Percentiles rank a stretch among this genome's conserved stretches.
These are phyloP conservation scores for Latrodectus geometricus DNA, from an alignment of 1,140 invertebrate genomes.

Conservation along the genomic window DNA sequence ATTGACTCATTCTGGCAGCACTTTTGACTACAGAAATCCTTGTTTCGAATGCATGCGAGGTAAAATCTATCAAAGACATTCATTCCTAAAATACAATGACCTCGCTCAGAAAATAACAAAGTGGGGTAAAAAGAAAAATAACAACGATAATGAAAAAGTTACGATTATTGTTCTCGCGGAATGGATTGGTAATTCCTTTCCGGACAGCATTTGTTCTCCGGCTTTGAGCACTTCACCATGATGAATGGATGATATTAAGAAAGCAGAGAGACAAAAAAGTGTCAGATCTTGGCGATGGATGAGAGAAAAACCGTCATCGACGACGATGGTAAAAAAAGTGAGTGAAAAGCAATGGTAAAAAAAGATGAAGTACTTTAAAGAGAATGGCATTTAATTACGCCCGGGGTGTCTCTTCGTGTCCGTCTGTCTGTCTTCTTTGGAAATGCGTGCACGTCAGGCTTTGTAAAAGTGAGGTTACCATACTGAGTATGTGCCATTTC, in stretches of 20 bases:
- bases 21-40: too few species aligned
- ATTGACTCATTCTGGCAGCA: too few species aligned
- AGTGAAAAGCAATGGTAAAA: background rate
- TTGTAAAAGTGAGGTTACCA: conserved; percentile 47
- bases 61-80: too few species aligned
- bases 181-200: background rate
- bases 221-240: conserved; percentile 1
- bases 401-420: conserved; percentile 55
- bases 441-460: conserved; percentile 37
- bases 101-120: too few species aligned
- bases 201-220: background rate
- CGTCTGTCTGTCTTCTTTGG: conserved; percentile 49
- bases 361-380: conserved; percentile 15
- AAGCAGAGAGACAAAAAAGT: conserved; percentile 5
- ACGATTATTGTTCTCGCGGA: background rate
- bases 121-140: too few species aligned
- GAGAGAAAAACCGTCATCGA: conserved; percentile 22
- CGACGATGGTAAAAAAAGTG: conserved; percentile 5
- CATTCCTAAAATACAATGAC: too few species aligned
- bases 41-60: too few species aligned
- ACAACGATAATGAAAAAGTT: too few species aligned
- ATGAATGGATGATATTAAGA: conserved; percentile 50
- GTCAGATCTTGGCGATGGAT: conserved; percentile 19
- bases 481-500: background rate
- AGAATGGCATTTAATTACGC: conserved; percentile 62